Base-by-base conservation (phyloP, 2,888 invertebrate species). In the Tromatobia lineatoria region DNA sequence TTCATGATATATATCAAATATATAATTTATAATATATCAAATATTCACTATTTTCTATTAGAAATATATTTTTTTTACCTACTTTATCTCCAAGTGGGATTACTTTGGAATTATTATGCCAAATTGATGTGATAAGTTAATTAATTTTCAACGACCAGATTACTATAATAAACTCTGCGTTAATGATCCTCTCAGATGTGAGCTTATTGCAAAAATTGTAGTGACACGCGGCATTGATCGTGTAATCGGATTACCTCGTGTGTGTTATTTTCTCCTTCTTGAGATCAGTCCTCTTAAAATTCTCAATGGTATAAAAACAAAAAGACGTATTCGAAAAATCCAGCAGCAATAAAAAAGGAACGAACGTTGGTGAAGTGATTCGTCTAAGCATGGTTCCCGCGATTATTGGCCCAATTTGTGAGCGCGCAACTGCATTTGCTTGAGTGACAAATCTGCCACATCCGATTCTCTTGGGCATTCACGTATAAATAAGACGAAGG, bases 141-240 rank as follows among this genome's bases (percentile, higher is more conserved):
- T 81, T 76, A 57, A 54, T 66, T 38, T 34, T 8, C 20, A 73
- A 73, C 54, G 57, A 64, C 38, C 25, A 25, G 70, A 71, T 38
- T 38, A 71, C n/a, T 57, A 47, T 34, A 57, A 76, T 77, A 82
- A 82, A 71, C 52, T 52, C 29, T 45, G 20, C 15, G 38, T 57
- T 54, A 29, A 78, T 78, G 42, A 82, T 78, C 74, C 38, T 18
- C 59, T 79, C 52, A 42, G n/a, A 18, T 2, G 42, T 69, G 57
- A 54, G 78, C 74, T 78, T 78, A 79, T 74, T 74, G 52, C 29
- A 45, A 75, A 59, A 82, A 79, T 79, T 73, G 70, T 79, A 69
- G 20, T 70, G 78, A 79, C 82, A 47, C 54, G 64, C 61, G 45
- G 25, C 69, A 78, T 78, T 45, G 74, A 15, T 69, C 78, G 82